Evolutionary conservation across 2,797 vertebrate species (phyloP), one percentile per base, ranked within the genome.

Genomic region (Dipus sagitta): DNA sequence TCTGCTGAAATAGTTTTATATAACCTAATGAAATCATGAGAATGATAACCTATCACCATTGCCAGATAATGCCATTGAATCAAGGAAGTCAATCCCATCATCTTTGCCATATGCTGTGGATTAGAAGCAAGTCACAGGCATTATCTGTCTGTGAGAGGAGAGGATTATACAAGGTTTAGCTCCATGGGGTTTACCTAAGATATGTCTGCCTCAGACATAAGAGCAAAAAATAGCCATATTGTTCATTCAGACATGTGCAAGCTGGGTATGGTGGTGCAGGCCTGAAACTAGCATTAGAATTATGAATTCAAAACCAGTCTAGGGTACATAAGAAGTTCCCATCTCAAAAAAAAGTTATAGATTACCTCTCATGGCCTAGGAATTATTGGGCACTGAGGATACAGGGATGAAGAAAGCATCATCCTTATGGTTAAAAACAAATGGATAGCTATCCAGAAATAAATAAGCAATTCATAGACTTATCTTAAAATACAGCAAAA

Each of bases 1-100:
- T 79, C 64, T 54, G 18, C 52, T 68, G 76, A 83, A 54, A 67
- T 74, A 85, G n/a, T 93, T 90, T 88, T 80, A 80, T 78, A 74
- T 86, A 67, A 86, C 26, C 30, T 67, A 81, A 67, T 6, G 0
- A 67, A 64, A 72, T 93, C 72, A 90, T 47, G 47, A 62, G 17
- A 65, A 32, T 85, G 28, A n/a, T 3, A 78, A 65, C 38, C 30
- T 60, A 80, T 84, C 64, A 60, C 62, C 54, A 85, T 94, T 86
- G 47, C 71, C 47, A 88, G 67, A 91, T 32, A 62, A 38, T 30
- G 26, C 32, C 30, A 52, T 24, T 74, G 72, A 60, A 74, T 74
- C 75, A 84, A 76, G 62, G 71, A 18, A 75, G 24, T 75, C 23
- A 15, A 81, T 75, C 62, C 26, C 54, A 70, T 87, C 52, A 76